phyloP scores from a whole-genome alignment of 1,140 invertebrate genomes.

The Eciton burchellii region DNA sequence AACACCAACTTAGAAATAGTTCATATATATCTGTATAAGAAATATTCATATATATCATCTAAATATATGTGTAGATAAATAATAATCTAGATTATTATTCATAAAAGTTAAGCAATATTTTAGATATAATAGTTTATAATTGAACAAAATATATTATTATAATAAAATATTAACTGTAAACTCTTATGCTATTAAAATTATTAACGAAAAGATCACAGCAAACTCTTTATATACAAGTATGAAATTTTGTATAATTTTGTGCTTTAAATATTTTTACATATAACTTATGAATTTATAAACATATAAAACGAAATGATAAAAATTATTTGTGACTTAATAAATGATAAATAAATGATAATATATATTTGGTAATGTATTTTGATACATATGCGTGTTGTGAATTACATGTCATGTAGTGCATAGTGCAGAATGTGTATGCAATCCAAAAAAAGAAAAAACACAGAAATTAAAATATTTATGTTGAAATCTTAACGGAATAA shows the following conservation, averaged over 20 bases:
- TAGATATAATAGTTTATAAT: conserved; percentile 28
- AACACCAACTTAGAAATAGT: conserved; percentile 16
- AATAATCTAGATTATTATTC: neutral
- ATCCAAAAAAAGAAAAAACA: neutral
- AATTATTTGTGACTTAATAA: conserved; percentile 13
- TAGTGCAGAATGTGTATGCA: neutral
- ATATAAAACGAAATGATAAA: neutral
- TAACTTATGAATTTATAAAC: neutral
- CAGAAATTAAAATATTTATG: conserved; percentile 9
- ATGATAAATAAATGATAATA: conserved; percentile 4
- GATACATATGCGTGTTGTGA: conserved; percentile 12
- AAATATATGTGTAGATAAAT: conserved; percentile 6
- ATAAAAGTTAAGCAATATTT: conserved; percentile 17
- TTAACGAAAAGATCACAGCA: neutral
- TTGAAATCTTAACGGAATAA: neutral
- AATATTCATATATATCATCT: conserved; percentile 8
- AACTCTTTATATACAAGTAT: conserved; percentile 3
- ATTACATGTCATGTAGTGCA: neutral
- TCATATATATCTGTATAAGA: conserved; percentile 17
- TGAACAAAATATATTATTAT: conserved; percentile 1
- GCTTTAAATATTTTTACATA: neutral
- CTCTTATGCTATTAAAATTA: conserved; percentile 2
- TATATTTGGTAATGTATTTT: conserved; percentile 12
- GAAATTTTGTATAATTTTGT: conserved; percentile 7
- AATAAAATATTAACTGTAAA: conserved; percentile 21